Evolutionary conservation across 1,140 invertebrate species (phyloP), one percentile per base, ranked within the genome.

Genomic region (Nephotettix cincticeps): DNA sequence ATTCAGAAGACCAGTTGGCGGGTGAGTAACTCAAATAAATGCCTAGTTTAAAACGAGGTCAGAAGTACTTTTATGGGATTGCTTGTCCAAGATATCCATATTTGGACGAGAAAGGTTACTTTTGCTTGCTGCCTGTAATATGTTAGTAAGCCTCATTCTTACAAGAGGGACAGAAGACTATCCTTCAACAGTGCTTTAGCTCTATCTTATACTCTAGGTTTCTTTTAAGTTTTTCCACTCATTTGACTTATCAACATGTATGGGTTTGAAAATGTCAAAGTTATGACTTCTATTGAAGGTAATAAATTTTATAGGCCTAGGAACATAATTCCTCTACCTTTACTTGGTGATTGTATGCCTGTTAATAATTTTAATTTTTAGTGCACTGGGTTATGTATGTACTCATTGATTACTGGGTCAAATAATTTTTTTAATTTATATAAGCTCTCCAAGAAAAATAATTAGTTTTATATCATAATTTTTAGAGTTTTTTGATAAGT

Each of bases 1-100:
- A 93, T 82, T 89, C 90, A 32, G 93, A 95, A 84, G 93, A 95
- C 86, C 93, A 95, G 84, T 88, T 94, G 82, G 89, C 91, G 79
- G 93, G 93, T 95, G 85, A 92, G 91, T 89, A 75, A 79, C 14
- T 6, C 32, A 6, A 6, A 14, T 79, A 74, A 76, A 70, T 71
- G 74, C 30, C 40, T 71, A 74, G 75, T 69, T 74, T 71, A 75
- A 74, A 75, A 77, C 70, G 75, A 78, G 75, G 78, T 78, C 75
- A 76, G 73, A 30, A 71, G 73, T 79, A 79, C 75, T 75, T 69
- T 70, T 75, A 47, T 70, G 73, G 71, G 73, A 75, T 75, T 69
- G 66, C 74, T 72, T 69, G 72, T 63, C 68, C 69, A 72, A 75
- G 73, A 72, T 77, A 76, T 64, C 79, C 79, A 76, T 80, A 78